Conservation (phyloP, 2,888 invertebrate species). For the Pollenia angustigena region DNA sequence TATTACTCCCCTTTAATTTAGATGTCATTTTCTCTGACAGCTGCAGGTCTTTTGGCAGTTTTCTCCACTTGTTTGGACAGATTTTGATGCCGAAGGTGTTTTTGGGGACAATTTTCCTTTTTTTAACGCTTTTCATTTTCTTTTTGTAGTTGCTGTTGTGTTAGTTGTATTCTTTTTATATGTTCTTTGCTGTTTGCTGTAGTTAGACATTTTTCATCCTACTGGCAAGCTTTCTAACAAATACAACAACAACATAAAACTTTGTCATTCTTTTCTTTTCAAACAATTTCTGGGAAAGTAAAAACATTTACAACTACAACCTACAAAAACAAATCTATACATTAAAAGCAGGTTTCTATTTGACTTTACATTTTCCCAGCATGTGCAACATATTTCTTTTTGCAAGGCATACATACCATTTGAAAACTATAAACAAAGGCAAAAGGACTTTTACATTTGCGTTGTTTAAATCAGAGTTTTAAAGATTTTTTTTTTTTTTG, state of each 20-base stretch:
- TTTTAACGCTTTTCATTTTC: not conserved
- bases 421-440: not conserved
- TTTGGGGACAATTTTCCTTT: constrained; percentile 55
- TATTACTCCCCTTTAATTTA: constrained; percentile 73
- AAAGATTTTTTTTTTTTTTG: constrained; percentile 31
- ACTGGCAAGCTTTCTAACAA: not conserved
- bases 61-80: constrained; percentile 72
- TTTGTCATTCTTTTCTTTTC: not conserved
- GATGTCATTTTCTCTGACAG: constrained; percentile 75
- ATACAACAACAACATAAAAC: not conserved
- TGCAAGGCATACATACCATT: constrained; percentile 17
- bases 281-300: not conserved
- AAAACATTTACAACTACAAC: constrained; percentile 41
- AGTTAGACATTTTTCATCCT: too few species aligned
- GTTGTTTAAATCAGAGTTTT: constrained; percentile 53
- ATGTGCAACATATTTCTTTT: constrained; percentile 71
- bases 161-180: not conserved
- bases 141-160: not conserved
- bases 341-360: constrained; percentile 19
- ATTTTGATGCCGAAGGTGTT: constrained; percentile 71
- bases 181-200: not conserved
- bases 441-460: constrained; percentile 32
- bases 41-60: constrained; percentile 73
- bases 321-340: constrained; percentile 13
- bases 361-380: constrained; percentile 57